Base-by-base conservation (phyloP, 2,888 invertebrate genomes). In the Orchesellides sinensis region DNA sequence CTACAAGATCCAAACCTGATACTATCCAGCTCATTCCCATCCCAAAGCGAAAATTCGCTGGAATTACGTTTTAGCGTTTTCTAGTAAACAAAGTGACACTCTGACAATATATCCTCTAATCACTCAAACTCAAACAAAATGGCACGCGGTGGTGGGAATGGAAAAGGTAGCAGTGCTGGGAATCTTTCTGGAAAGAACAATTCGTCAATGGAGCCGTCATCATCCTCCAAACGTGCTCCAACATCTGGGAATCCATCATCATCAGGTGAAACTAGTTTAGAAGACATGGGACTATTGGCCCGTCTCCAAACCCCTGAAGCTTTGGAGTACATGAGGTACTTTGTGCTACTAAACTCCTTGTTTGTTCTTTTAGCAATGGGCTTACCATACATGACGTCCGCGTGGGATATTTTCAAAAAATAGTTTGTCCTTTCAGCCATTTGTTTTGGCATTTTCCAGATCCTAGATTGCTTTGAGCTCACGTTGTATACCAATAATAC, bases 241-340 rank as follows among this genome's bases (percentile, higher is more conserved):
- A 63, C 49, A 8, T 17, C 77, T 17, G 32, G 10, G 5, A 56
- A 77, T 77, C 68, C 52, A 45, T 69, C 69, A 40, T 32, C 49
- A 49, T 40, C 80, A 80, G 80, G 79, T 70, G 79, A 79, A 72
- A 72, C 69, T 54, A 14, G 27, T 29, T 47, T 52, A 25, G 54
- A 19, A 12, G 54, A 54, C 8, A n/a, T 23, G n/a, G 83, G 83
- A 61, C 25, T 80, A 23, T 69, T 83, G 10, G 82, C 79, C 1
- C 61, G 72, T 8, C 65, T 87, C 17, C 87, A 87, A 66, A 56
- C 85, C 3, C 85, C 85, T 0, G 84, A 87, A 73, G 85, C 81
- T n/a, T n/a, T 87, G 12, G 85, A 86, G 63, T 85, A 86, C 59
- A 86, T 87, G 87, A 72, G 69, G 75, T 85, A 83, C 70, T 87